Percentiles rank a stretch among this genome's conserved stretches.
Evolutionary conservation across 2,797 vertebrate species (phyloP).

Genomic region (Eulemur mongoz): DNA sequence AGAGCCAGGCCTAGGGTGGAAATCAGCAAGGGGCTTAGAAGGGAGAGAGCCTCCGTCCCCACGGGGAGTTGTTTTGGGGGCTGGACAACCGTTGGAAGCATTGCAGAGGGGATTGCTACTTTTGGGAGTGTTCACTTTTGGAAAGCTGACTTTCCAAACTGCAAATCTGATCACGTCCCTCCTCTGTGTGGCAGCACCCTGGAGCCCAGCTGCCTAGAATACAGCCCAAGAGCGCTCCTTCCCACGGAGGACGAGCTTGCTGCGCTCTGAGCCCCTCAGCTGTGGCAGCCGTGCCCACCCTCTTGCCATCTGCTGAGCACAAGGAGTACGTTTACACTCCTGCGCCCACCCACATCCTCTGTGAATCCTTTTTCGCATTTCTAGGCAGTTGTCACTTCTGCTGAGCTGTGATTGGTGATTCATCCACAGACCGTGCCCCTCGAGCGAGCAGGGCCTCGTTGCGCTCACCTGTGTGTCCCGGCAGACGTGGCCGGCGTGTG

Average conservation of each 20-base stretch:
- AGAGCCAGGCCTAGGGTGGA: neutral
- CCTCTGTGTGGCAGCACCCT: neutral
- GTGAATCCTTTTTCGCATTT: neutral
- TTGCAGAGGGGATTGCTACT: neutral
- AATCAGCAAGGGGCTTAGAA: neutral
- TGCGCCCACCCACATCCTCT: neutral
- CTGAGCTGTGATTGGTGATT: neutral
- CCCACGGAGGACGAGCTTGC: neutral
- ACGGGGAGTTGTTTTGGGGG: neutral
- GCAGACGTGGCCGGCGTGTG: neutral
- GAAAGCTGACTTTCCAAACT: neutral
- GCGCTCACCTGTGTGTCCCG: neutral
- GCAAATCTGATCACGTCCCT: neutral
- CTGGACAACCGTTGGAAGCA: neutral
- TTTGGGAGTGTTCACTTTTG: neutral
- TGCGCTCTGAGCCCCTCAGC: accelerated
- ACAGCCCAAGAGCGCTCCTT: neutral
- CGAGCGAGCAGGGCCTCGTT: neutral
- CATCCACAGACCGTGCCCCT: neutral
- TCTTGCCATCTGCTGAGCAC: neutral
- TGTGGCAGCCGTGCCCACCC: neutral
- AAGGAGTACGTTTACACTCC: no score
- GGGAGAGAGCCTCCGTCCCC: neutral
- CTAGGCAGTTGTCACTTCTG: neutral
- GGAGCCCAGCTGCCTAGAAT: neutral